Evolutionary conservation across 2,888 invertebrate genomes (phyloP), one percentile per base, ranked within the genome.

Genomic region (Protodeltote pygarga): DNA sequence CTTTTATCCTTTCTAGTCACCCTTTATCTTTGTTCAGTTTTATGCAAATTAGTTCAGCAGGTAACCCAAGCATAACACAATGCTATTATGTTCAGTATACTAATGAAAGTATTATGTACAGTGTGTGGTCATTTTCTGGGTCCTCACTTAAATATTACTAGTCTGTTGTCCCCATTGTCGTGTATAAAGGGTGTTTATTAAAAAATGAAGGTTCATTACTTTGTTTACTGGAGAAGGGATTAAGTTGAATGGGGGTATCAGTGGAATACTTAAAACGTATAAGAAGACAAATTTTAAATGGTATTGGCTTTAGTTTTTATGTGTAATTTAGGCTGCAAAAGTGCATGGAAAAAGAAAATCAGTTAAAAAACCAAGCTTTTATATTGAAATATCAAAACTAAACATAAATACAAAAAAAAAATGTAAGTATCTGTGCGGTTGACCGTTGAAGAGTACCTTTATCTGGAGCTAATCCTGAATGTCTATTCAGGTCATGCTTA

Each of bases 31-130:
- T 5, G 54, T 10, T 52, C 53, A 59, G 47, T 40, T 62, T 64
- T 62, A 69, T 68, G 62, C 47, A 69, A 69, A 69, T 71, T 57
- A 65, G 65, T 68, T 57, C 53, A 68, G 62, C 59, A 58, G 52
- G 62, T 59, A 69, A 55, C 51, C 62, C 45, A 21, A 41, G 37
- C 50, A 44, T 50, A 66, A 63, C 50, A 65, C 59, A 46, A 45
- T 53, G 34, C 47, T 62, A 62, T 68, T 61, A 62, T 57, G 33
- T 60, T 42, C 45, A 45, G 50, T 61, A 51, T 33, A 37, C 20
- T 52, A 42, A 58, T 65, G 58, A 54, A 55, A 53, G 53, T 55
- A 65, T 48, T 44, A 70, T 42, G 32, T 50, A 37, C 31, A 20
- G 46, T 44, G 40, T 61, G 45, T 68, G 50, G 62, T 53, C 54